Conservation (phyloP, 2,113 vertebrate genomes). For the Platichthys stellatus region DNA sequence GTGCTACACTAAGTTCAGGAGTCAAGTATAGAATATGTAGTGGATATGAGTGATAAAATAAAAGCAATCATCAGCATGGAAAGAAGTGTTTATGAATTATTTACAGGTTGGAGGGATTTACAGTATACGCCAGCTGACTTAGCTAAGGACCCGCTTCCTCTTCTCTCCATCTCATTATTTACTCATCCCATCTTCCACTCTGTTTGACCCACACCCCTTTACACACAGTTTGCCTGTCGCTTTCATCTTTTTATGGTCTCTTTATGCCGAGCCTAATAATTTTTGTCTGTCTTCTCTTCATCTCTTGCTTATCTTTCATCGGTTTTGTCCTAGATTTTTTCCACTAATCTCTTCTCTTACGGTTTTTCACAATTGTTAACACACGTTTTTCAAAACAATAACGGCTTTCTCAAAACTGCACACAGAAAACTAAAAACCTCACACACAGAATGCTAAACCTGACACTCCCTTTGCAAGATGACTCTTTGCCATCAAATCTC, state of each 20-base stretch:
- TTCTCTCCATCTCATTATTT: constrained; percentile 52
- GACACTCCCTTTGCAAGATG: too few species aligned
- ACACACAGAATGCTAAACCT: too few species aligned
- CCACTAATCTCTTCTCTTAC: background rate
- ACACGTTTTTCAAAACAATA: too few species aligned
- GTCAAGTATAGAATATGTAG: constrained; percentile 30
- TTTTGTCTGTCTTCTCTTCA: constrained; percentile 34
- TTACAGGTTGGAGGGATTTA: constrained; percentile 74
- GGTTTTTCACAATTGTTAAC: too few species aligned
- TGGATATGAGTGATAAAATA: constrained; percentile 61
- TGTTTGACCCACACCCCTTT: constrained; percentile 42
- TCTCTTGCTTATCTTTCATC: constrained; percentile 34
- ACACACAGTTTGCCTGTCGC: constrained; percentile 18
- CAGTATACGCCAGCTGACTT: constrained; percentile 67
- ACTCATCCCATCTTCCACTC: constrained; percentile 56
- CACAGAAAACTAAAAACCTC: too few species aligned
- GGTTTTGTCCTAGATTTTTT: constrained; percentile 17
- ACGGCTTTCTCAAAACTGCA: too few species aligned
- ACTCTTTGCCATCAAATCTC: too few species aligned
- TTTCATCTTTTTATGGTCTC: constrained; percentile 53
- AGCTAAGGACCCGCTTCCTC: constrained; percentile 63
- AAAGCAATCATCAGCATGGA: constrained; percentile 60
- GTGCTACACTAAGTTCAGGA: constrained; percentile 44
- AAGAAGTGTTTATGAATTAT: constrained; percentile 76
- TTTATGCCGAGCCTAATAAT: constrained; percentile 38